These are phyloP conservation scores for Chelon auratus DNA, from an alignment of 2,797 vertebrate species.

Conservation along the genomic window DNA sequence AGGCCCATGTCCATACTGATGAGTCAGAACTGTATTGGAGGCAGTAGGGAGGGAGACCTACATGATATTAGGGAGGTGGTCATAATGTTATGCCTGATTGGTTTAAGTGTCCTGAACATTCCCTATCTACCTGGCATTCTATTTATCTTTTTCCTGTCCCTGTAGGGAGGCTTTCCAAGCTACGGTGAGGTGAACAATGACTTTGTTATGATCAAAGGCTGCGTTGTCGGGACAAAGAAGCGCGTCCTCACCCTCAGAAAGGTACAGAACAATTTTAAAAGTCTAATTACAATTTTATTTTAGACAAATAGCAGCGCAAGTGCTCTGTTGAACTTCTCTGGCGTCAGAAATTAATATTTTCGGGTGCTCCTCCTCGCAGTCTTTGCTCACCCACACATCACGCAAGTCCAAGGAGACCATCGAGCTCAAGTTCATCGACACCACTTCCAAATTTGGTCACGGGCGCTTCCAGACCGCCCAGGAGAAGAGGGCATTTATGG, in stretches of 20 bases:
- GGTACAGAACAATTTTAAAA: conserved; percentile 75
- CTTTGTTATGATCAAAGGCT: conserved; percentile 94
- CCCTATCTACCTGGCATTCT: neutral
- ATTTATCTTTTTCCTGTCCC: neutral
- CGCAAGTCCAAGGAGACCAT: conserved; percentile 86
- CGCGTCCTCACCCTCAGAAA: conserved; percentile 94
- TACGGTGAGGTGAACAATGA: conserved; percentile 95
- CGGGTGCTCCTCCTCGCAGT: conserved; percentile 77
- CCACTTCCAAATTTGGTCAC: conserved; percentile 94
- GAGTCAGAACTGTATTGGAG: no score
- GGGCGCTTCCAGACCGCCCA: conserved; percentile 94
- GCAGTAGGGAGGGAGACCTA: no score
- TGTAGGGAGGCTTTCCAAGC: conserved; percentile 91
- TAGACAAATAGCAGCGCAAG: neutral
- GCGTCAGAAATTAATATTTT: neutral
- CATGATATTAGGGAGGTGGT: no score
- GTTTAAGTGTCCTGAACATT: neutral
- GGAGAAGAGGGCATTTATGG: conserved; percentile 95
- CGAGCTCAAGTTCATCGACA: conserved; percentile 96
- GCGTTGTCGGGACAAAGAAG: conserved; percentile 91
- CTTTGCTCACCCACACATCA: conserved; percentile 88
- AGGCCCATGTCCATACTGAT: no score
- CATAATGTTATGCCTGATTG: no score
- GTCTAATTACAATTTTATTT: neutral
- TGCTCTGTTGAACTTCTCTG: neutral